Percentiles rank a stretch among this genome's conserved stretches.
Conservation (phyloP, 2,113 vertebrate genomes). For the Hemichromis elongatus region DNA sequence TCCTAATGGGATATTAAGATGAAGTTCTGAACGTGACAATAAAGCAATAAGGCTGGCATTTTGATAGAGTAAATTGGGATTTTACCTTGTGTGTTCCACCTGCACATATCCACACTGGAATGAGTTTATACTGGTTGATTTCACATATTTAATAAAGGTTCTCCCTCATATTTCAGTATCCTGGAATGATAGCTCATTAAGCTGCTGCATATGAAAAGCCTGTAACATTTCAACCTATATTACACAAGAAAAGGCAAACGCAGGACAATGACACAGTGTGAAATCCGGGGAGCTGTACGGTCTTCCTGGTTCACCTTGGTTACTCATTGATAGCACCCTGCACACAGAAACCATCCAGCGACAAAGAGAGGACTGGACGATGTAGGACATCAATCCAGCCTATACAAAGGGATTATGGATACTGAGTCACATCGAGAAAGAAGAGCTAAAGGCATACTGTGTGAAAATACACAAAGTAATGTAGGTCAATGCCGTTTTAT, state of each 20-base stretch:
- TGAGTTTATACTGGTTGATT: background rate
- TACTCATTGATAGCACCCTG: conserved; percentile 20
- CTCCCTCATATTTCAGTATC: background rate
- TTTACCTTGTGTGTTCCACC: background rate
- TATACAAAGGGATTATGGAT: conserved; percentile 25
- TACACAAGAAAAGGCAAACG: background rate
- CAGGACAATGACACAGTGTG: background rate
- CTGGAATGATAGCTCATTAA: background rate
- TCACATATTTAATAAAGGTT: background rate
- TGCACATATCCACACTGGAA: background rate
- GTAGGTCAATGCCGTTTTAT: conserved; percentile 47
- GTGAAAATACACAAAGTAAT: conserved; percentile 35
- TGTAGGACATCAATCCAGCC: background rate
- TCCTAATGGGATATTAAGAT: conserved; percentile 37
- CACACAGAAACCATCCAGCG: background rate
- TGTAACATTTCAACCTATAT: background rate
- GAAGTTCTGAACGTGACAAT: conserved; percentile 39
- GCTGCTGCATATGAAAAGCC: background rate
- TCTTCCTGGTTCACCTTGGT: conserved; percentile 15
- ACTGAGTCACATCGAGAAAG: background rate
- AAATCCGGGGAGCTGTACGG: background rate
- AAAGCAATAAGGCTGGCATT: background rate
- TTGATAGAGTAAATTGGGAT: conserved; percentile 10
- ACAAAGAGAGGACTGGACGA: background rate
- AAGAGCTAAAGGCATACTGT: background rate